Evolutionary conservation across 2,797 vertebrate genomes (phyloP).

Genomic region (Pteropus rufus): DNA sequence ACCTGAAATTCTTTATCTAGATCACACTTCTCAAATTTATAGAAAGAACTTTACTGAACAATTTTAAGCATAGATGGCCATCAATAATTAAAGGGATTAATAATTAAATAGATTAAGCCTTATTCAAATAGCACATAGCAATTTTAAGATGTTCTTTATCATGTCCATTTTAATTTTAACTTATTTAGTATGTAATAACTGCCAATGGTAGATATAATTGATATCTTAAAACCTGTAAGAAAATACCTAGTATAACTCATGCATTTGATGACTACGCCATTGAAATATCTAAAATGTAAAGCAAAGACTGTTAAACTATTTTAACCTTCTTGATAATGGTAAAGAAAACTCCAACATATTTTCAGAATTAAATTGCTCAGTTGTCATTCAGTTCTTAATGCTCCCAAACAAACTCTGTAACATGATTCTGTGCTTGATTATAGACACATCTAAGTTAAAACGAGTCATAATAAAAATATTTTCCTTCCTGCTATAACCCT

Average conservation of each 20-base stretch:
- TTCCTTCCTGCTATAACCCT: neutral
- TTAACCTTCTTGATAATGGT: neutral
- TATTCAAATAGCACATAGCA: conserved; percentile 7
- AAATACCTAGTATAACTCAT: neutral
- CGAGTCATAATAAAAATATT: neutral
- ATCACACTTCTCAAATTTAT: neutral
- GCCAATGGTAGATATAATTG: neutral
- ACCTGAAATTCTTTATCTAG: neutral
- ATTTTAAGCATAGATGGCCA: neutral
- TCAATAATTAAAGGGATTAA: conserved; percentile 30
- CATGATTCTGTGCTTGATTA: neutral
- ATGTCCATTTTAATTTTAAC: conserved; percentile 24
- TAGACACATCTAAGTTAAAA: neutral
- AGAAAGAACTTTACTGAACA: neutral
- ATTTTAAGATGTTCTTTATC: conserved; percentile 36
- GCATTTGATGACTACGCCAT: neutral
- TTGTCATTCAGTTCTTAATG: neutral
- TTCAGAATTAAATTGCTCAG: neutral
- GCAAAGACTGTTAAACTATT: neutral
- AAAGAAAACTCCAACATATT: neutral
- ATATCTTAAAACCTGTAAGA: neutral
- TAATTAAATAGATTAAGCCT: conserved; percentile 24
- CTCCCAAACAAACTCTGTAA: neutral
- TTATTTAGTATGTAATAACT: neutral
- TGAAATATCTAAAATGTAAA: neutral